Evolutionary conservation across 2,888 invertebrate species (phyloP), one percentile per base, ranked within the genome.

Genomic region (Drosophila neotestacea): DNA sequence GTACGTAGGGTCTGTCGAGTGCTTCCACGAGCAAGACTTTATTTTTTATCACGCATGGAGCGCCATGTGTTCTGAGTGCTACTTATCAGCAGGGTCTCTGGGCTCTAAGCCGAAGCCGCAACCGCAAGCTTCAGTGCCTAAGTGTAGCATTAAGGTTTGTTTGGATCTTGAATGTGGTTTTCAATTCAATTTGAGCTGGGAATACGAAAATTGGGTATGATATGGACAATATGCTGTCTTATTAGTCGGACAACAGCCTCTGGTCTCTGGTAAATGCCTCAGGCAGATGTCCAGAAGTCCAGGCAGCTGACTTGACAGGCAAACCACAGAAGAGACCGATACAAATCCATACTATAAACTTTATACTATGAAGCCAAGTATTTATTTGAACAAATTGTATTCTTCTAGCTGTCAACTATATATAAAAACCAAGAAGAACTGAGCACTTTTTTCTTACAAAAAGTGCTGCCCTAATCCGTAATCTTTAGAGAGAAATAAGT

Each of bases 71-170:
- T 64, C 32, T 34, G 42, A 7, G 32, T 66, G 70, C 54, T 74
- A 22, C 22, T 22, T 22, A 74, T 77, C 73, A 69, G 54, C 52
- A 59, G 56, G 11, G 47, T 51, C 58, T 55, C 11, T 9, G 32
- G 6, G 10, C 58, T 55, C 11, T 9, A 22, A n/a, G 10, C 27
- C 42, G 27, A 13, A 32, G 48, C 30, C 58, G 34, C 44, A 28
- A 78, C 79, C 79, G 63, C 77, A 77, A 78, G 58, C 52, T 61
- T 30, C 13, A 69, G 48, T 61, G 59, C 50, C 42, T 76, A 73
- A 76, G 38, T 77, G 51, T 70, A 56, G 58, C 47, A 74, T 66
- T 77, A 56, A 44, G 66, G 42, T 48, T n/a, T 16, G 22, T 22
- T 61, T 47, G 67, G 66, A 51, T 51, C 22, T 39, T 36, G 22